Base-by-base conservation (phyloP, 2,113 vertebrate species). In the Psettodes erumei region DNA sequence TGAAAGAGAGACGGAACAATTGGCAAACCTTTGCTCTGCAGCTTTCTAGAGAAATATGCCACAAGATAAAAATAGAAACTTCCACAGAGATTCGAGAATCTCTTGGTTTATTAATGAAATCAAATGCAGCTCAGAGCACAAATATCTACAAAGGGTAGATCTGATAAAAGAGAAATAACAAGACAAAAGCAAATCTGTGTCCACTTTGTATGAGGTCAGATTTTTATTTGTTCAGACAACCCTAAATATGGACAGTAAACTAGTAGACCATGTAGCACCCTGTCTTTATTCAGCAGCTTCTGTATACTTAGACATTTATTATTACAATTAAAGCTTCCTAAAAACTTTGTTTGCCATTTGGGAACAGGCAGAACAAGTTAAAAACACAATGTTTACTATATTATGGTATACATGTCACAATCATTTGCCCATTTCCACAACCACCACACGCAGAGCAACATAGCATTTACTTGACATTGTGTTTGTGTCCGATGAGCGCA, bases 81-180 rank as follows among this genome's bases (percentile, higher is more conserved):
- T 33, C 55, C 54, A 55, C 43, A 8, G 69, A 86, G 71, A 42
- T 79, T 81, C 67, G 38, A 48, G 66, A 66, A 53, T 71, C 47
- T 64, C 45, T 63, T 89, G 68, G 60, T 84, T 81, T 87, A 81
- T 81, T 76, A 66, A 77, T 87, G 11, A 81, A 79, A 83, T 76
- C 61, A 83, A 70, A 79, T 53, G 25, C 40, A 79, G 83, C 77
- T 79, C 2, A 1, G 16, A 78, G 47, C 70, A 65, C 51, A 82
- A 66, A 75, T 75, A 79, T 83, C 48, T 65, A 58, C 69, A 81
- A 81, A 81, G 42, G 53, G 12, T 13, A 54, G 50, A 76, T 82
- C 28, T 50, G 42, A 69, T 74, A 30, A 62, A n/a, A 33, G 32
- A 62, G 8, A 67, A 71, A 68, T 23, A 50, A 45, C 18, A 23